Evolutionary conservation across 2,797 vertebrate species (phyloP).

Genomic region (Sparidentex hasta): DNA sequence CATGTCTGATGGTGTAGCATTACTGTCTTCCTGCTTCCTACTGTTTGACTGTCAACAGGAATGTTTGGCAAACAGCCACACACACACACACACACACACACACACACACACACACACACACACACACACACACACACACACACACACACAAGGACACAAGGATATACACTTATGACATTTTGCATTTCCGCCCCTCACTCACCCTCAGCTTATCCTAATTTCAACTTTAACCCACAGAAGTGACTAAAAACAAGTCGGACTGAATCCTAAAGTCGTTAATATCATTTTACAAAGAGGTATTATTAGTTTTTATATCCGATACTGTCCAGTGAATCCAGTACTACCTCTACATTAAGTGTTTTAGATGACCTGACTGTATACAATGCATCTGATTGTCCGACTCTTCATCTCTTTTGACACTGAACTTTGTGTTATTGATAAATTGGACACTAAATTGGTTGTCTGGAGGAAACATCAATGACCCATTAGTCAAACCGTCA

Average conservation of each 20-base stretch:
- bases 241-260: not conserved
- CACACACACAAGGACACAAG: constrained; percentile 1
- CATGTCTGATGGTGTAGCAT: constrained; percentile 36
- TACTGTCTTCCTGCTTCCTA: constrained; percentile 51
- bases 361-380: not conserved
- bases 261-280: too few relatives aligned
- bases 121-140: constrained; percentile 3
- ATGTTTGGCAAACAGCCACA: constrained; percentile 55
- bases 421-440: not conserved
- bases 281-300: not conserved
- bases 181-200: too few relatives aligned
- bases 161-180: not conserved
- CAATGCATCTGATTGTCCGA: too few relatives aligned
- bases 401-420: not conserved
- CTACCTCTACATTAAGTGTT: not conserved
- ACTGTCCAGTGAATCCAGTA: not conserved
- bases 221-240: not conserved
- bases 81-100: not conserved
- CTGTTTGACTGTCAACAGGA: constrained; percentile 69
- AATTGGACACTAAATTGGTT: too few relatives aligned
- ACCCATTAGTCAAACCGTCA: not conserved
- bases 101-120: not conserved
- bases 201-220: not conserved
- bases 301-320: not conserved
- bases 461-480: not conserved